Evolutionary conservation across 2,888 invertebrate genomes (phyloP), one percentile per base, ranked within the genome.

Genomic region (Drosophila conformis): DNA sequence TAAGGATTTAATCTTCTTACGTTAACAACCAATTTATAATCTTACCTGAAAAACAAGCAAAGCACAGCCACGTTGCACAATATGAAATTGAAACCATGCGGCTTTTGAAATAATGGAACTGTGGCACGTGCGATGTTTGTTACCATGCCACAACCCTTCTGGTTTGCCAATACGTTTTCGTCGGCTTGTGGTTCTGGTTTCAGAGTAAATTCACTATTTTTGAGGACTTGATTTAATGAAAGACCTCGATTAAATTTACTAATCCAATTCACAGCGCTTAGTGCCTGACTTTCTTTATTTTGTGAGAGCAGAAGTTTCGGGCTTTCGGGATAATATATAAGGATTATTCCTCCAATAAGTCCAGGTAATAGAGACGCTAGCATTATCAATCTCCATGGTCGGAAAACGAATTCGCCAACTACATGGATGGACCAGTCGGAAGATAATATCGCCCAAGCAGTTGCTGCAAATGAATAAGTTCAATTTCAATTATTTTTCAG

Each of bases 301-400:
- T 90, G 85, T 5, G 92, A 85, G 18, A 91, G 67, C 33, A 91
- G 56, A 0, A 91, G 53, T 38, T 90, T 91, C 0, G 91, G 91
- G 36, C 91, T 91, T 60, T 91, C 91, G 0, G 91, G 91, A 65
- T 82, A 91, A 5, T 65, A 52, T 3, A 90, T 10, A 5, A 92
- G 52, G 38, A 91, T 33, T 0, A 91, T 13, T 0, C 85, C 88
- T 0, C 83, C 91, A 58, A 91, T 73, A 10, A 91, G 38, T 0
- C 92, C 91, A 0, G 91, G 91, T n/a, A 91, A 49, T 0, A 92
- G 62, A 52, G 76, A 83, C 5, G 80, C 42, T 2, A 91, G 35
- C 40, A 91, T 84, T 27, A 91, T 82, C 15, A 92, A 76, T 27
- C 91, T 89, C 91, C 91, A 91, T 1, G 92, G 91, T 0, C 84